These are phyloP conservation scores for Megathymus violae DNA, from an alignment of 1,140 invertebrate species.

Conservation along the genomic window DNA sequence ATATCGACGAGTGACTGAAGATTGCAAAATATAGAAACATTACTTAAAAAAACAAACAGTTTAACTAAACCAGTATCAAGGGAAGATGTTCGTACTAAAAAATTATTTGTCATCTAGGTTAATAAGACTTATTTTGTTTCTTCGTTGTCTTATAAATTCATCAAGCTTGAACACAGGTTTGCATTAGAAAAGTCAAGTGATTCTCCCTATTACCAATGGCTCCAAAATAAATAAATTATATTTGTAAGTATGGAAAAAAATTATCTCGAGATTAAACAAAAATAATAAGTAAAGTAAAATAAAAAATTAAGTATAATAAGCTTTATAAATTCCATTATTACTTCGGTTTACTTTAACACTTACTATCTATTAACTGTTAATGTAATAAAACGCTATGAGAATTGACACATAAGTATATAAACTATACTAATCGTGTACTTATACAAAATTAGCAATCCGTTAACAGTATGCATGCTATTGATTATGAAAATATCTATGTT, in stretches of 20 bases:
- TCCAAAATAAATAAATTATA: slow-evolving; percentile 15
- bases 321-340: slow-evolving; percentile 65
- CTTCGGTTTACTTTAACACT: slow-evolving; percentile 79
- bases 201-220: slow-evolving; percentile 20
- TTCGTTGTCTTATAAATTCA: slow-evolving; percentile 75
- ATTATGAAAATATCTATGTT: slow-evolving; percentile 80
- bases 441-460: slow-evolving; percentile 82
- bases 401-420: slow-evolving; percentile 85
- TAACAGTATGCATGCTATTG: slow-evolving; percentile 81
- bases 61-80: slow-evolving; percentile 21
- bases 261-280: not conserved
- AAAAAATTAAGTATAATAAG: slow-evolving; percentile 53
- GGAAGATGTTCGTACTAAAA: slow-evolving; percentile 12
- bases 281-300: not conserved
- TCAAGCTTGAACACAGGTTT: slow-evolving; percentile 50
- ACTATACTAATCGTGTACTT: slow-evolving; percentile 84
- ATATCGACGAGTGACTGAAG: slow-evolving; percentile 7
- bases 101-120: slow-evolving; percentile 36
- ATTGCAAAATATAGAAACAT: slow-evolving; percentile 3
- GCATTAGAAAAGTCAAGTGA: slow-evolving; percentile 36
- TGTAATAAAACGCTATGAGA: slow-evolving; percentile 84
- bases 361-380: slow-evolving; percentile 80
- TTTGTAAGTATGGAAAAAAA: not conserved
- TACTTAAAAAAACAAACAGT: not conserved
- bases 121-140: slow-evolving; percentile 57